Percentiles rank a stretch among this genome's conserved stretches.
Conservation (phyloP, 2,797 vertebrate species). For the Enteromius mattozi region DNA sequence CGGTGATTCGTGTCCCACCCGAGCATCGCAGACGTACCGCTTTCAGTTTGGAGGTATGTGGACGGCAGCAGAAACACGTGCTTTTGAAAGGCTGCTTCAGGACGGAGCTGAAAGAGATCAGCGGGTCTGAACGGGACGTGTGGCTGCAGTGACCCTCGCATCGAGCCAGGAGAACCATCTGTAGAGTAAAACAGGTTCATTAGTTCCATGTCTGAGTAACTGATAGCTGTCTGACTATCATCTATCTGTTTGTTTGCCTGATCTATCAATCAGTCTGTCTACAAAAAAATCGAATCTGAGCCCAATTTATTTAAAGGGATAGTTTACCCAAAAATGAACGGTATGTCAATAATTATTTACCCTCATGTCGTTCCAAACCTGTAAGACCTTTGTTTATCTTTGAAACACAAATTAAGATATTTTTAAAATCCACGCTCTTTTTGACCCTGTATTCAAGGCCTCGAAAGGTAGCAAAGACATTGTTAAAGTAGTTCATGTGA, state of each 20-base stretch:
- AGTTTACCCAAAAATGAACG: too few species aligned
- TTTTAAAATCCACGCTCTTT: too few species aligned
- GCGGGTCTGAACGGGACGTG: constrained; percentile 90
- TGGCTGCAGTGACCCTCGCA: constrained; percentile 96
- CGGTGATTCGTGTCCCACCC: constrained; percentile 91
- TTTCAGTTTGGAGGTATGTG: constrained; percentile 97
- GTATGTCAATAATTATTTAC: too few species aligned
- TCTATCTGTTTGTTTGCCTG: too few species aligned
- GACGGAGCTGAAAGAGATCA: constrained; percentile 95
- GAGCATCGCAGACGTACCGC: constrained; percentile 91
- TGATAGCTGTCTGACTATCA: background rate
- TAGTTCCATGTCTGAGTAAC: background rate
- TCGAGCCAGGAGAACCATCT: constrained; percentile 96
- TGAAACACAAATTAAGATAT: background rate
- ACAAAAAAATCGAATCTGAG: background rate
- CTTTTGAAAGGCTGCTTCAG: constrained; percentile 96
- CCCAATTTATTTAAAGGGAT: background rate
- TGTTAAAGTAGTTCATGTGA: too few species aligned
- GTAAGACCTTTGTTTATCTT: background rate
- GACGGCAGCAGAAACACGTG: constrained; percentile 93
- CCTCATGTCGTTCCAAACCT: background rate
- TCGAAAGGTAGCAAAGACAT: too few species aligned
- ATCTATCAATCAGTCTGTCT: background rate
- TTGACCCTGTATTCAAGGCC: background rate
- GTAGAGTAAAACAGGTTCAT: constrained; percentile 53